Evolutionary conservation across 2,113 vertebrate genomes (phyloP), one percentile per base, ranked within the genome.

Genomic region (Myotis brandtii): DNA sequence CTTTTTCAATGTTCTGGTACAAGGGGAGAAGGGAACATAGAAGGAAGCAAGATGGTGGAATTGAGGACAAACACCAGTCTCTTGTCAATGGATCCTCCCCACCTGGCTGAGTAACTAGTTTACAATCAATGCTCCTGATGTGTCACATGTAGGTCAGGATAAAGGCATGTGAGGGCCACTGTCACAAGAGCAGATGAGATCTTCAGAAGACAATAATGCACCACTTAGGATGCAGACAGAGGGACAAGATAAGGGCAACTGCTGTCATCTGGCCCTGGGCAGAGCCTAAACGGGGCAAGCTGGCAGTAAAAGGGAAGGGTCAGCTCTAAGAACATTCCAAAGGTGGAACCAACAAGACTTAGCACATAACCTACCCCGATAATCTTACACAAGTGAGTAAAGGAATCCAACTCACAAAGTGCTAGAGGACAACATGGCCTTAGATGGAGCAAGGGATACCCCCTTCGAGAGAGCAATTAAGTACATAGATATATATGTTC

Each of bases 251-350:
- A 91, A 62, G 18, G 73, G 54, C 32, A 75, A 30, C 52, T 43
- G 56, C 14, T n/a, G 48, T 40, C 48, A 37, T 67, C 25, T 21
- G 73, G 64, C n/a, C 54, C 75, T 0, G 7, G 2, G 14, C 9
- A 80, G 10, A 89, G 10, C 30, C 34, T 79, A n/a, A 66, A 66
- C 30, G 20, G 1, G 56, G 25, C 40, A 52, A 81, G 54, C 0
- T 62, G 48, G n/a, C 0, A 59, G 56, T 64, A 56, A 67, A 87
- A 30, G 73, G 52, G 52, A 64, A 89, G 72, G 16, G 62, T 37
- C 54, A 37, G 34, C 12, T 89, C 52, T 89, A 32, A 93, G 40
- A 66, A 69, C n/a, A 86, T 94, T 82, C 48, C 82, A 76, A 85
- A 91, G 40, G 9, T 40, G 37, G 73, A 86, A 50, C 20, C 56